Base-by-base conservation (phyloP, 2,113 vertebrate genomes). In the Alethe diademata region DNA sequence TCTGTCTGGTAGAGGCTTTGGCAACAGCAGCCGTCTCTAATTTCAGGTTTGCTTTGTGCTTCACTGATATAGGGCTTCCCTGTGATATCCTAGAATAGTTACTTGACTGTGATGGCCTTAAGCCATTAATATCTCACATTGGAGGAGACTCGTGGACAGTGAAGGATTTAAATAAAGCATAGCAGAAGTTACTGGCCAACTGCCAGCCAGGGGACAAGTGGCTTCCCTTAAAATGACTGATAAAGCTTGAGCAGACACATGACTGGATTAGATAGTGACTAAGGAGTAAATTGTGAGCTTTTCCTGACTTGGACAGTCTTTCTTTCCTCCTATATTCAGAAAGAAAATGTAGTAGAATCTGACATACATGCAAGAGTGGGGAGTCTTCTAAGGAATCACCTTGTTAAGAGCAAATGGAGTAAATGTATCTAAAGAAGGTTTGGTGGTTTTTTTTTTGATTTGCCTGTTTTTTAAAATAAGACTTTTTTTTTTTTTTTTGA, bases 171-270 rank as follows among this genome's bases (percentile, higher is more conserved):
- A 95, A 93, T 93, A 89, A 91, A 93, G 92, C 78, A 35, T 54
- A 73, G 85, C 87, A 90, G 87, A 85, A 91, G 78, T 76, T 50
- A 60, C 67, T 91, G 93, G 93, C 92, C 65, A 38, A 11, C 33
- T 90, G 95, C 93, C 94, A 95, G 85, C 74, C 64, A 76, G 50
- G 72, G 87, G 64, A 65, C 91, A 88, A 96, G 85, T 87, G 78
- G 78, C 80, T 95, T 97, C 95, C 84, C 95, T 92, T 89, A 61
- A 87, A 87, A 93, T 96, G 96, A 84, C 84, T 94, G 89, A 74
- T 82, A 60, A 80, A 91, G 80, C 84, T 69, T 87, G 86, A 75
- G 84, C 70, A 81, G 65, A 69, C 81, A 73, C 74, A 50, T 23
- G 93, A 26, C 86, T 85, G 86, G 91, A 95, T 95, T 96, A 92